phyloP scores from a whole-genome alignment of 2,888 invertebrate species.

The Polymixis flavicincta region DNA sequence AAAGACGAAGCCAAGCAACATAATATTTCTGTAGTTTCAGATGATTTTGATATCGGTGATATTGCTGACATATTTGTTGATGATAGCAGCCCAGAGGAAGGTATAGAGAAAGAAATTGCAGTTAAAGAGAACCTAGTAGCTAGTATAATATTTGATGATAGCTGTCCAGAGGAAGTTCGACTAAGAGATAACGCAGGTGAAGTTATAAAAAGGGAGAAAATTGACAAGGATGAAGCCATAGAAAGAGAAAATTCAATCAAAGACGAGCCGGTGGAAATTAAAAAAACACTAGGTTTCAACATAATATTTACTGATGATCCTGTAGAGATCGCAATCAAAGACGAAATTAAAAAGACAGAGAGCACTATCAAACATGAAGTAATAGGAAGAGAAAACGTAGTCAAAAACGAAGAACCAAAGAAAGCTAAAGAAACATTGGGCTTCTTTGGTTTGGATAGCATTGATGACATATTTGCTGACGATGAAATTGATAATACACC shows the following conservation, averaged over 20 bases:
- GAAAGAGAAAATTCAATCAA: slow-evolving; percentile 45
- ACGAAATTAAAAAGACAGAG: not conserved
- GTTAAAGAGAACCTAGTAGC: slow-evolving; percentile 41
- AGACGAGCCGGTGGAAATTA: slow-evolving; percentile 38
- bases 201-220: slow-evolving; percentile 11
- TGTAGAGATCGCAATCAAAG: not conserved
- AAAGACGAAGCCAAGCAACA: slow-evolving; percentile 45
- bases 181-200: slow-evolving; percentile 6
- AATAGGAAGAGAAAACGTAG: slow-evolving; percentile 13
- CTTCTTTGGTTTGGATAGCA: slow-evolving; percentile 79
- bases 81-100: slow-evolving; percentile 78
- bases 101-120: slow-evolving; percentile 49
- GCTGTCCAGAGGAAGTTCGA: slow-evolving; percentile 51
- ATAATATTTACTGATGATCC: slow-evolving; percentile 25
- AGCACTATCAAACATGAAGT: slow-evolving; percentile 23
- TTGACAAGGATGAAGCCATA: slow-evolving; percentile 1
- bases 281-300: slow-evolving; percentile 14
- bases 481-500: slow-evolving; percentile 77
- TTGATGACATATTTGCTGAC: slow-evolving; percentile 84
- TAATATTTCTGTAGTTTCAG: slow-evolving; percentile 53
- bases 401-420: slow-evolving; percentile 66
- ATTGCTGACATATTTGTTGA: slow-evolving; percentile 79
- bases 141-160: slow-evolving; percentile 26
- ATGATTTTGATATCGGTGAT: slow-evolving; percentile 85
- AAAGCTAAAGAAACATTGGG: slow-evolving; percentile 66